Conservation (phyloP, 1,140 invertebrate species). For the Olivierus martensii region DNA sequence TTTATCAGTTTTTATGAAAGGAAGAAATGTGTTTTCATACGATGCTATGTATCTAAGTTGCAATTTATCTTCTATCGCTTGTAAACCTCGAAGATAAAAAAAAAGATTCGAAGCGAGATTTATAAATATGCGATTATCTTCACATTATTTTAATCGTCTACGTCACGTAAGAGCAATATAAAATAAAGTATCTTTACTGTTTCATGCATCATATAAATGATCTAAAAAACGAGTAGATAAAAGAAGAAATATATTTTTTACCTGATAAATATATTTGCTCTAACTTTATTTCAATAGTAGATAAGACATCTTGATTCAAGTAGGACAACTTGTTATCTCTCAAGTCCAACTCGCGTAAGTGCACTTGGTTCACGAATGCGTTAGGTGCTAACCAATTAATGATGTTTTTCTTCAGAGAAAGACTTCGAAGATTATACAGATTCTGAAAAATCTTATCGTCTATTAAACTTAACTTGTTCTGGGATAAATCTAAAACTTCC, state of each 20-base stretch:
- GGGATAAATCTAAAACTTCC: slow-evolving; percentile 57
- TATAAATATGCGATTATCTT: no score
- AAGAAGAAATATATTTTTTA: not conserved
- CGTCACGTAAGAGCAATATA: no score
- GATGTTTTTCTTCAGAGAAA: slow-evolving; percentile 63
- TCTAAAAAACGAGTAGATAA: no score
- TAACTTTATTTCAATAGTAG: slow-evolving; percentile 6
- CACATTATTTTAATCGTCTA: no score
- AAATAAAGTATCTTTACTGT: no score
- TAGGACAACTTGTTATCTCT: slow-evolving; percentile 69
- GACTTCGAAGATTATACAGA: slow-evolving; percentile 5
- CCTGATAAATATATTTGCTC: slow-evolving; percentile 9
- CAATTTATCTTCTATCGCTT: no score
- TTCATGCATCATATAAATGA: no score
- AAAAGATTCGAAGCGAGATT: no score
- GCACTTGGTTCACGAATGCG: slow-evolving; percentile 59
- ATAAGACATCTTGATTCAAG: slow-evolving; percentile 36
- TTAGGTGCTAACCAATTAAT: slow-evolving; percentile 60
- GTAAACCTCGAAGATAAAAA: no score
- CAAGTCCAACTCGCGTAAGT: slow-evolving; percentile 59
- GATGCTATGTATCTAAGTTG: no score
- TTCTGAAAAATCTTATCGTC: slow-evolving; percentile 43
- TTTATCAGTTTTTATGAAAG: no score
- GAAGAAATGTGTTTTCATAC: no score
- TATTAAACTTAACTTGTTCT: slow-evolving; percentile 63